phyloP scores from a whole-genome alignment of 2,797 vertebrate genomes.

The Pseudochirops cupreus region DNA sequence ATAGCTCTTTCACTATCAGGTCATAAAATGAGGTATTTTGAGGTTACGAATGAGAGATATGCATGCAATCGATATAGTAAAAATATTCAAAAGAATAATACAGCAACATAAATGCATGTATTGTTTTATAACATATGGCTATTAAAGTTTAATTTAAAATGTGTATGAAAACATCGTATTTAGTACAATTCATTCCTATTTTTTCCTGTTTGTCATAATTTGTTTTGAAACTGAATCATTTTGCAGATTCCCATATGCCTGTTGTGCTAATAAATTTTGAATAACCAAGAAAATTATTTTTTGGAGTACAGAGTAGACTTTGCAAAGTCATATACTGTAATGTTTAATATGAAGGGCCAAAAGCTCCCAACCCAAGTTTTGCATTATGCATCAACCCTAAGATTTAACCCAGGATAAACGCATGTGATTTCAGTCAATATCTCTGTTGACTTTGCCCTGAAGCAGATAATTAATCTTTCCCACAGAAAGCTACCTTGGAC shows the following conservation, averaged over 20 bases:
- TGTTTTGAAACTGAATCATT: conserved; percentile 79
- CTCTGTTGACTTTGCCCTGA: conserved; percentile 84
- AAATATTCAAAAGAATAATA: conserved; percentile 75
- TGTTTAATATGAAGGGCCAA: conserved; percentile 55
- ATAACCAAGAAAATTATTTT: conserved; percentile 62
- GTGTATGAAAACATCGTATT: conserved; percentile 76
- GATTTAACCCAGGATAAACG: conserved; percentile 81
- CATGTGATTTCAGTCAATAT: conserved; percentile 82
- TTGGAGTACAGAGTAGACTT: conserved; percentile 59
- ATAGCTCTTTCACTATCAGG: conserved; percentile 75
- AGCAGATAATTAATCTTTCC: conserved; percentile 84
- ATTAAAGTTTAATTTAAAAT: conserved; percentile 80
- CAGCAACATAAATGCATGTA: conserved; percentile 78
- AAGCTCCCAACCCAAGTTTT: conserved; percentile 73
- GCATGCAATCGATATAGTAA: conserved; percentile 70
- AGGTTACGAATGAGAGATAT: conserved; percentile 79
- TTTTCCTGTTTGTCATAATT: conserved; percentile 75
- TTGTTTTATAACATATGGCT: conserved; percentile 79
- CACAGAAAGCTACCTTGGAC: conserved; percentile 80
- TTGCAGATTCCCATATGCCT: conserved; percentile 83
- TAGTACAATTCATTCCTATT: conserved; percentile 74
- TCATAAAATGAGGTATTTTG: conserved; percentile 82
- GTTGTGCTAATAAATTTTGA: conserved; percentile 73
- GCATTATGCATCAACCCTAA: conserved; percentile 67
- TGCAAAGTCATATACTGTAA: conserved; percentile 65